Percentiles rank a stretch among this genome's conserved stretches.
Evolutionary conservation across 2,113 vertebrate genomes (phyloP).

Genomic region (Epinephelus fuscoguttatus): DNA sequence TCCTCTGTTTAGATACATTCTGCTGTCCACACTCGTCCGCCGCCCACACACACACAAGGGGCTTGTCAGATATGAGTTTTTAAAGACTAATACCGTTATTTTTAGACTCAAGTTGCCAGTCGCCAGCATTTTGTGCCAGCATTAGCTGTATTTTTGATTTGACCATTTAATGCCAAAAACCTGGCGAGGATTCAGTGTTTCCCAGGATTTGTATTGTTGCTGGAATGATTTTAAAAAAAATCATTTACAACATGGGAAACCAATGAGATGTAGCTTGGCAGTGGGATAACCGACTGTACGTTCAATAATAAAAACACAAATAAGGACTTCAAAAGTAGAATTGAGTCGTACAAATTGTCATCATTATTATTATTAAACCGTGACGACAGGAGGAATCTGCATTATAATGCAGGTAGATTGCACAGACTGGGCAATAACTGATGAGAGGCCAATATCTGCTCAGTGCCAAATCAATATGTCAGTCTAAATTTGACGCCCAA

Average conservation of each 20-base stretch:
- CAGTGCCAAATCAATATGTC: conserved; percentile 6
- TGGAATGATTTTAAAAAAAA: conserved; percentile 20
- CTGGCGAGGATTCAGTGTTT: conserved; percentile 17
- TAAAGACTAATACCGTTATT: conserved; percentile 47
- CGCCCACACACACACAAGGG: conserved; percentile 39
- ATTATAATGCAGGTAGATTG: not conserved
- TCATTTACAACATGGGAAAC: conserved; percentile 8
- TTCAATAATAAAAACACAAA: conserved; percentile 6
- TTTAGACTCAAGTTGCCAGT: conserved; percentile 43
- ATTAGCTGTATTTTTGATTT: conserved; percentile 43
- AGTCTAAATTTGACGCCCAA: conserved; percentile 15
- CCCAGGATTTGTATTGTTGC: conserved; percentile 26
- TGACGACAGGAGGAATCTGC: not conserved
- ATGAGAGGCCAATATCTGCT: not conserved
- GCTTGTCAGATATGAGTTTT: conserved; percentile 35
- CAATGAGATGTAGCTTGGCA: conserved; percentile 20
- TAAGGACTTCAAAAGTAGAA: not conserved
- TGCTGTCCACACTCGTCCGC: conserved; percentile 44
- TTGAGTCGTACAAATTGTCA: not conserved
- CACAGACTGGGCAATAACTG: not conserved
- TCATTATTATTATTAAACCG: not conserved
- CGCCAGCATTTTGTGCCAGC: conserved; percentile 20
- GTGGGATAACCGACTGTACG: not conserved
- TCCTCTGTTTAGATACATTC: conserved; percentile 66
- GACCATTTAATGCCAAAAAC: conserved; percentile 36